phyloP scores from a whole-genome alignment of 2,797 vertebrate species.

The Manis javanica region DNA sequence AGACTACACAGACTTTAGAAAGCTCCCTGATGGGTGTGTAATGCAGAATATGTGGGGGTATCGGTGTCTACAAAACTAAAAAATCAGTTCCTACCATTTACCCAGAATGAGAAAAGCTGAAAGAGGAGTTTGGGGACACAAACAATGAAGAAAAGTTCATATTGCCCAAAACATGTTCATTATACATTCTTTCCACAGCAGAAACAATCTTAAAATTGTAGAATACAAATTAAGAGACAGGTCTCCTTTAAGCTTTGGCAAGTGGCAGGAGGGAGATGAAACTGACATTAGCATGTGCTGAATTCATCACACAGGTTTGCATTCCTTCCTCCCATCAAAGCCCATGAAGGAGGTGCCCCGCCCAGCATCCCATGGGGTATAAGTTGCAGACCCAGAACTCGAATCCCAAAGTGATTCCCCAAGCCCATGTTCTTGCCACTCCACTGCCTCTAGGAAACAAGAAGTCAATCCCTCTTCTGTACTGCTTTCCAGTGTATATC shows the following conservation, averaged over 20 bases:
- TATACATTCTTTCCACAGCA: background rate
- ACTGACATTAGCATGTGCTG: accelerated
- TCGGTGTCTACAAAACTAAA: background rate
- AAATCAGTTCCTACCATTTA: background rate
- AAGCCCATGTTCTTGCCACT: background rate
- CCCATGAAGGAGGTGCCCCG: accelerated
- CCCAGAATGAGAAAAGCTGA: background rate
- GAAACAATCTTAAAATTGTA: background rate
- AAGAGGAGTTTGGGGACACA: background rate
- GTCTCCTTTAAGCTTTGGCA: background rate
- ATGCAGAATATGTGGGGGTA: background rate
- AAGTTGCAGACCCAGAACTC: background rate
- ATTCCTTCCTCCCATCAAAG: accelerated
- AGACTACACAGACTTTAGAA: background rate
- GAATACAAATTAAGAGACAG: background rate
- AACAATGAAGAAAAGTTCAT: background rate
- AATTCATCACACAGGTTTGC: accelerated
- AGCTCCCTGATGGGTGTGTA: accelerated
- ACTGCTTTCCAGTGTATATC: background rate
- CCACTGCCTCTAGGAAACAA: background rate
- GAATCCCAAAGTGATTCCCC: background rate
- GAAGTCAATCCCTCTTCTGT: background rate
- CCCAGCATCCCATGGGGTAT: background rate
- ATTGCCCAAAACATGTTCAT: background rate
- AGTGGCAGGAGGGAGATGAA: accelerated